Percentiles rank a stretch among this genome's conserved stretches.
Conservation (phyloP, 2,797 vertebrate species). For the Podarcis siculus region DNA sequence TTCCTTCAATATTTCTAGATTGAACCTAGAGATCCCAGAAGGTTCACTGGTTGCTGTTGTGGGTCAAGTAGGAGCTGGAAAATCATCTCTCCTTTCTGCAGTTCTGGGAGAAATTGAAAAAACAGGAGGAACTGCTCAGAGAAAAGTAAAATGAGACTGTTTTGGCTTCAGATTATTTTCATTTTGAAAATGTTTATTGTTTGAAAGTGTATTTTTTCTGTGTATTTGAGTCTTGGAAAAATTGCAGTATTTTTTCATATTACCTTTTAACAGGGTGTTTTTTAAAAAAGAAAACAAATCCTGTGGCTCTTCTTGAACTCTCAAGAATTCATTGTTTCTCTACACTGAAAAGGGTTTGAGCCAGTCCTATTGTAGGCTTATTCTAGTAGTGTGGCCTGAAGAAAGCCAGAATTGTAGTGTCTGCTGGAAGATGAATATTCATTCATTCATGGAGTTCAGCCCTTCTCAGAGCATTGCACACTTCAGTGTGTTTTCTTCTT, state of each 20-base stretch:
- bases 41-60: constrained; percentile 66
- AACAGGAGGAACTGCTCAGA: constrained; percentile 60
- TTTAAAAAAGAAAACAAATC: background rate
- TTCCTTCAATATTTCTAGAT: constrained; percentile 50
- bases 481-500: background rate
- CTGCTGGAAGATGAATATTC: background rate
- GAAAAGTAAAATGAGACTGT: constrained; percentile 54
- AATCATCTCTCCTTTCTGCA: constrained; percentile 72
- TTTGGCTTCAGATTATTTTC: background rate
- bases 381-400: background rate
- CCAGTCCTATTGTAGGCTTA: background rate
- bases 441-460: background rate
- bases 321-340: background rate
- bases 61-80: constrained; percentile 70
- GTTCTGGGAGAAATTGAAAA: constrained; percentile 72
- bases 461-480: background rate
- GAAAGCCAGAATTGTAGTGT: background rate
- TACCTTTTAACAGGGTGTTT: background rate
- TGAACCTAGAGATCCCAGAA: constrained; percentile 68
- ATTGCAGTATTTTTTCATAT: background rate
- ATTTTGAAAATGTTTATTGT: background rate
- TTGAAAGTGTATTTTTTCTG: background rate
- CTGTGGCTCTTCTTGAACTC: background rate
- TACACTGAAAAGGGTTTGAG: background rate
- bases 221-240: background rate